Evolutionary conservation across 2,113 vertebrate genomes (phyloP).

Genomic region (Cyphotilapia sp.): DNA sequence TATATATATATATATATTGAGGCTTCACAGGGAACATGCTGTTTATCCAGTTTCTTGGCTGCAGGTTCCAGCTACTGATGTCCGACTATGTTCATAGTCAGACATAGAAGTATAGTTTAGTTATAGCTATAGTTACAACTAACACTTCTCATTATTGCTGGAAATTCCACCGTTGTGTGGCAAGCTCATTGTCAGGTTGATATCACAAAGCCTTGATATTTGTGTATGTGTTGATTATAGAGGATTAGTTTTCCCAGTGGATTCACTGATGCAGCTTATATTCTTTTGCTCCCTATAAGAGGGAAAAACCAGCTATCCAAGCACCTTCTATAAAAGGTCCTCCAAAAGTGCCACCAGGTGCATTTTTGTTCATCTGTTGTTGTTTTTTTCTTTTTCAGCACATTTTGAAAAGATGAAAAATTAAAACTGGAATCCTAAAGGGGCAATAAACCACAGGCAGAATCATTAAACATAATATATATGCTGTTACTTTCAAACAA

Average conservation of each 20-base stretch:
- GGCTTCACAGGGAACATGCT: not conserved
- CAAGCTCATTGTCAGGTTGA: not conserved
- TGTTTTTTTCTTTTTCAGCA: not conserved
- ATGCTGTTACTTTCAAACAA: not conserved
- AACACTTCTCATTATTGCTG: not conserved
- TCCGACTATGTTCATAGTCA: not conserved
- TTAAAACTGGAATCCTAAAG: not conserved
- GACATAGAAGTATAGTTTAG: not conserved
- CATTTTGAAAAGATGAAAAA: not conserved
- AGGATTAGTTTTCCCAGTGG: not conserved
- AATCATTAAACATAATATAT: not conserved
- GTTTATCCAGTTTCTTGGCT: not conserved
- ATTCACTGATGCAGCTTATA: not conserved
- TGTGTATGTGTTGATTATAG: not conserved
- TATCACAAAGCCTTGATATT: not conserved
- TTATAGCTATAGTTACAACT: not conserved
- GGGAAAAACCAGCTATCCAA: not conserved
- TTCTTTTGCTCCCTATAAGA: not conserved
- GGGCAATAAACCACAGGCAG: not conserved
- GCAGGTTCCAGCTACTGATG: not conserved
- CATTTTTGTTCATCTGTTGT: not conserved
- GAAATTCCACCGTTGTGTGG: not conserved
- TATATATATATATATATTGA: not conserved
- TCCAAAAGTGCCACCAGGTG: not conserved
- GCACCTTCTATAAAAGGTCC: not conserved